Evolutionary conservation across 2,888 invertebrate genomes (phyloP).

Genomic region (Spilarctia lutea): DNA sequence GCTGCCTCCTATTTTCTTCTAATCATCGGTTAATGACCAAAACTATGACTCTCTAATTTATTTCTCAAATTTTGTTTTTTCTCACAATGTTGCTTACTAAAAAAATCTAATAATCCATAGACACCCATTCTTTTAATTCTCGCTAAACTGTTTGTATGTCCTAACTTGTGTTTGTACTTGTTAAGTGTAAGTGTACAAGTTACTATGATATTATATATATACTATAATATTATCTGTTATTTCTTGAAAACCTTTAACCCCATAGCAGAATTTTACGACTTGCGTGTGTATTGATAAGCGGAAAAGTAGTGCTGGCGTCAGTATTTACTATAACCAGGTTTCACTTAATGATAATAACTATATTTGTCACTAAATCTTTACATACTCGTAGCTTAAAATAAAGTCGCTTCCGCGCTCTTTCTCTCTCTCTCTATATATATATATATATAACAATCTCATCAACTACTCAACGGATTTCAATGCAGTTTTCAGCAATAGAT

Average conservation of each 20-base stretch:
- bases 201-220: neutral
- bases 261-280: slow-evolving; percentile 18
- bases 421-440: too few species aligned
- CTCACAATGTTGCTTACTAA: neutral
- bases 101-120: neutral
- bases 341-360: neutral
- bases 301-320: neutral
- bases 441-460: too few species aligned
- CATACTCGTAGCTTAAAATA: too few species aligned
- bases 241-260: slow-evolving; percentile 14
- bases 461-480: too few species aligned
- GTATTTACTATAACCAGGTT: neutral
- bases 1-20: too few species aligned
- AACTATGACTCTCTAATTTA: too few species aligned
- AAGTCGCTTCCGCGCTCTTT: too few species aligned
- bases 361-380: neutral
- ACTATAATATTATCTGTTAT: neutral
- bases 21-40: too few species aligned
- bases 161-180: neutral
- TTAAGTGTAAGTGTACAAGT: neutral
- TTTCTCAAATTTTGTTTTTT: neutral
- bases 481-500: too few species aligned
- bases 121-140: neutral
- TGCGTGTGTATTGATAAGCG: slow-evolving; percentile 17
- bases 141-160: neutral